Evolutionary conservation across 2,113 vertebrate species (phyloP), one percentile per base, ranked within the genome.

Genomic region (Pygoscelis adeliae): DNA sequence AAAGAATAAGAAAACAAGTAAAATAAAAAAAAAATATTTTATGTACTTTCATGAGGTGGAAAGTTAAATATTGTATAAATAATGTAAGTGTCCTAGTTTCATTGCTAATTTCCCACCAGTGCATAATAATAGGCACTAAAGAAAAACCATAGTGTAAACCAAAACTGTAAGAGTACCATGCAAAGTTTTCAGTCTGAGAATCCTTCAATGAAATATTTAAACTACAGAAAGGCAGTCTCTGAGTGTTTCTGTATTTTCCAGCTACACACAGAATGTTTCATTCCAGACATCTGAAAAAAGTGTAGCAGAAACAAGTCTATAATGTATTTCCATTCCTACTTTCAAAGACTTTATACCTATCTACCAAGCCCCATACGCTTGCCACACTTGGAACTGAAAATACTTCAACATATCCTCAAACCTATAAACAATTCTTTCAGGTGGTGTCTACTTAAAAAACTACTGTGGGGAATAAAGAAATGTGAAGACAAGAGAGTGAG

Each of bases 301-400:
- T 49, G 30, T 91, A 88, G 67, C 65, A 94, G 72, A 95, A 96
- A 82, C 8, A 95, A 97, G 93, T 81, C 42, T 59, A 69, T 55
- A 72, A 44, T 42, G 7, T 89, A 90, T 95, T 97, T 97, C 21
- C 11, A 74, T 93, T 97, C 53, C 52, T 90, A 52, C 50, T 93
- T 96, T 91, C 69, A 95, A 95, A 97, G 90, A 83, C 27, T 93
- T 95, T 74, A 76, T 25, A 72, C 65, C 73, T 89, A 89, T 62
- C 63, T 91, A 89, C 46, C 47, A 97, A 95, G 15, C 5, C 34
- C 12, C 40, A 2, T 66, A 52, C 4, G 3, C 82, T 93, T 97
- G 56, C 76, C 77, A 97, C 18, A 56, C 20, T 34, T 70, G 34
- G 5, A 92, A 77, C 30, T 89, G 53, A 95, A 96, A 94, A 95